Evolutionary conservation across 2,888 invertebrate genomes (phyloP).

Genomic region (Synergus laeviventris): DNA sequence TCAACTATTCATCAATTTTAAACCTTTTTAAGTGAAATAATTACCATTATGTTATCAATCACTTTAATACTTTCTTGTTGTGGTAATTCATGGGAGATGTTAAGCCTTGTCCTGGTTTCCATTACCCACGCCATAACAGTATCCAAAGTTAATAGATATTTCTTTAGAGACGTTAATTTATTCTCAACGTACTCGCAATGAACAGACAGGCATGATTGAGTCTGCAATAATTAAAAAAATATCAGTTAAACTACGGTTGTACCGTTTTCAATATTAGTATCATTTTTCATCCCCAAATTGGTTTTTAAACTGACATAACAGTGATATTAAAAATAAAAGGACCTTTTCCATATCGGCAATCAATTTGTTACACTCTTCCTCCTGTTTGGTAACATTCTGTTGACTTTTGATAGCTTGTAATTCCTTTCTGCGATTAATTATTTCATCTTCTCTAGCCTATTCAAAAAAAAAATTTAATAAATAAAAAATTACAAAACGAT

Average conservation of each 20-base stretch:
- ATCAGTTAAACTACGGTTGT: not conserved
- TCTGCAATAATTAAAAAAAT: constrained; percentile 69
- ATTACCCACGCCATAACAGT: constrained; percentile 78
- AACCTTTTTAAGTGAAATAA: constrained; percentile 39
- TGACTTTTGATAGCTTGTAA: constrained; percentile 75
- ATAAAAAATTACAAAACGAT: not conserved
- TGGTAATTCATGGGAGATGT: constrained; percentile 75
- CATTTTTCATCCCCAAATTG: constrained; percentile 11
- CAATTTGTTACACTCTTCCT: constrained; percentile 69
- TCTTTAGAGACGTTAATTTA: constrained; percentile 79
- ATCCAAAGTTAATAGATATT: constrained; percentile 79
- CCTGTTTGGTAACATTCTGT: constrained; percentile 63
- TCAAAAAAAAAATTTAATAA: constrained; percentile 43
- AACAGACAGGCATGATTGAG: constrained; percentile 75
- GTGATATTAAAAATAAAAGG: not conserved
- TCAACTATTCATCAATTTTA: constrained; percentile 3
- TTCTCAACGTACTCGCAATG: constrained; percentile 79
- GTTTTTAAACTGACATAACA: constrained; percentile 10
- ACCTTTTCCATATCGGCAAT: constrained; percentile 75
- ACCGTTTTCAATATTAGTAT: constrained; percentile 7
- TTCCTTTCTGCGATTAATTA: constrained; percentile 76
- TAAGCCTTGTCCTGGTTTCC: constrained; percentile 77
- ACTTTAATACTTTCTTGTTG: constrained; percentile 74
- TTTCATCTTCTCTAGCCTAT: constrained; percentile 81
- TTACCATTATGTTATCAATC: constrained; percentile 76